These are phyloP conservation scores for Lepidurus apus DNA, from an alignment of 1,140 invertebrate genomes.

Conservation along the genomic window DNA sequence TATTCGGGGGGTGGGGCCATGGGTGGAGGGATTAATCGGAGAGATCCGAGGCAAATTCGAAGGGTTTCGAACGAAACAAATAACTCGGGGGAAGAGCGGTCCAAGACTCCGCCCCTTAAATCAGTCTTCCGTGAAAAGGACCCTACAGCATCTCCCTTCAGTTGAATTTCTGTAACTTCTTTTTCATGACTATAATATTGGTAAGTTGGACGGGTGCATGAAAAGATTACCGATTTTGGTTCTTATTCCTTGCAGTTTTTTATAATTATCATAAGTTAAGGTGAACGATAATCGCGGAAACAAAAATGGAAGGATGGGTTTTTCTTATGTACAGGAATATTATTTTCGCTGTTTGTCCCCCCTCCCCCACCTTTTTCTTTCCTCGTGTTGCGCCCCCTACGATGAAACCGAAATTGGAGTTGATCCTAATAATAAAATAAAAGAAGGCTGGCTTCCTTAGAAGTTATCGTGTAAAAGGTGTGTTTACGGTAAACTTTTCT, in stretches of 20 bases:
- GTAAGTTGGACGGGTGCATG: neutral
- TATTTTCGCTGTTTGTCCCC: neutral
- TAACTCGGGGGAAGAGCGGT: neutral
- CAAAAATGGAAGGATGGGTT: neutral
- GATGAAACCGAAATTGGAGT: neutral
- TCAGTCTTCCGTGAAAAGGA: slow-evolving; percentile 21
- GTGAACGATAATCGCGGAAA: neutral
- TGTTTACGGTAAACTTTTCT: neutral
- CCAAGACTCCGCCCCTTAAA: neutral
- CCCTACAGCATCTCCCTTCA: neutral
- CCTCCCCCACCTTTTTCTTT: neutral
- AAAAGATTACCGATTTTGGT: neutral
- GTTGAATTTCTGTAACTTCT: neutral
- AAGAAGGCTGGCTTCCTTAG: neutral
- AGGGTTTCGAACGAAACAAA: neutral
- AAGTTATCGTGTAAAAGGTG: neutral
- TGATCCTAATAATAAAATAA: neutral
- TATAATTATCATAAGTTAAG: neutral
- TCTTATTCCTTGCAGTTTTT: neutral
- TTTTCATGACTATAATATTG: neutral
- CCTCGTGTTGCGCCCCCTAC: neutral
- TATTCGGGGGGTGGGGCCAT: neutral
- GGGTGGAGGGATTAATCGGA: slow-evolving; percentile 23
- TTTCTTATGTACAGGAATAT: slow-evolving; percentile 12
- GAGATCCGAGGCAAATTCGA: slow-evolving; percentile 30